phyloP scores from a whole-genome alignment of 2,113 vertebrate genomes.

The Empidonax traillii region DNA sequence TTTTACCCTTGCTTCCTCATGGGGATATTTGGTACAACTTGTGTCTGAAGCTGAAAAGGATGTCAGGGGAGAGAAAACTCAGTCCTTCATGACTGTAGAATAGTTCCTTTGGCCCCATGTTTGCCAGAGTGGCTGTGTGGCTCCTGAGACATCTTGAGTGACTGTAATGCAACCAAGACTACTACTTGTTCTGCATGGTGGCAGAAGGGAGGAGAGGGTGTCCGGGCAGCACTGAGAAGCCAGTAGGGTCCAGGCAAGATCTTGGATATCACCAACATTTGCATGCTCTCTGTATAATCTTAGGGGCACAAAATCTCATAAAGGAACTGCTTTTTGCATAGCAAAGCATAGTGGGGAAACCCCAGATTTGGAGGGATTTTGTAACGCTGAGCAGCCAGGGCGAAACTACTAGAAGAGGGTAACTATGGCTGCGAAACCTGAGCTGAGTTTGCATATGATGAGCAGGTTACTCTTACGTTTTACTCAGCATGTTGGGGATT shows the following conservation, averaged over 20 bases:
- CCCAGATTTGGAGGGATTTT: not conserved
- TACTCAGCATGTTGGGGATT: not conserved
- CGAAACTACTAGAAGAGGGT: not conserved
- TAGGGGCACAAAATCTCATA: not conserved
- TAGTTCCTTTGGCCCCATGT: not conserved
- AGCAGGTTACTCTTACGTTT: not conserved
- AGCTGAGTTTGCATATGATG: slow-evolving; percentile 19
- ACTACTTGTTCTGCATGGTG: not conserved
- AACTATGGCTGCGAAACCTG: not conserved
- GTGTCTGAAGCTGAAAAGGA: not conserved
- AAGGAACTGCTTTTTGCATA: slow-evolving; percentile 46
- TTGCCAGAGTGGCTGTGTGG: not conserved
- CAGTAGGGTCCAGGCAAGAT: not conserved
- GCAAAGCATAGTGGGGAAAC: slow-evolving; percentile 11
- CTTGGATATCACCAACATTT: not conserved
- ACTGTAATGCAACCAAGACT: not conserved
- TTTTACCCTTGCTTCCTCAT: not conserved
- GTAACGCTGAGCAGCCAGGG: not conserved
- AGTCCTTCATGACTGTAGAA: not conserved
- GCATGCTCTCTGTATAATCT: not conserved
- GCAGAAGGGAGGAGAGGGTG: not conserved
- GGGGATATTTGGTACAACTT: not conserved
- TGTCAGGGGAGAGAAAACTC: not conserved
- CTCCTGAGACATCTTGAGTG: not conserved
- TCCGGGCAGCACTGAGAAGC: not conserved